phyloP scores from a whole-genome alignment of 2,888 invertebrate genomes.

The Melanostoma mellinum region DNA sequence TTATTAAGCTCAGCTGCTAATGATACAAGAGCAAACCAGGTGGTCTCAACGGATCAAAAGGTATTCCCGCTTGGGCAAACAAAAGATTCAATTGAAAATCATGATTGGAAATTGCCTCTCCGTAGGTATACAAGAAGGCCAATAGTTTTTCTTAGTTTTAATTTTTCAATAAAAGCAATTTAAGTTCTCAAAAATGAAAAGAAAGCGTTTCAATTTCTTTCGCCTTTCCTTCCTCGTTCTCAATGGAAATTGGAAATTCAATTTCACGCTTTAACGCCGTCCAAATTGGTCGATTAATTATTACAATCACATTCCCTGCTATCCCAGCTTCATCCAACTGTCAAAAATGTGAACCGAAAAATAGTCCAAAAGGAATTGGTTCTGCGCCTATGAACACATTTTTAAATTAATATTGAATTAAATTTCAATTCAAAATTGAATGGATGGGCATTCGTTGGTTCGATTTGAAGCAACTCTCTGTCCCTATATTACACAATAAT shows the following conservation, averaged over 20 bases:
- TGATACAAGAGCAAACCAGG: too few relatives aligned
- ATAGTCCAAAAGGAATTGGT: constrained; percentile 47
- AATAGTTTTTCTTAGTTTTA: neutral
- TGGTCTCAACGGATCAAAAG: too few relatives aligned
- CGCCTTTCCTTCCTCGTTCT: constrained; percentile 19
- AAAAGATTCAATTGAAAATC: too few relatives aligned
- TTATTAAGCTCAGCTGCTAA: too few relatives aligned
- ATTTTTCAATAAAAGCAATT: constrained; percentile 44
- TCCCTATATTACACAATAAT: constrained; percentile 60
- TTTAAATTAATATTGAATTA: constrained; percentile 71
- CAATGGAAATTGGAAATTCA: constrained; percentile 55
- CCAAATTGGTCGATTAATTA: constrained; percentile 71
- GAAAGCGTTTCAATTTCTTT: constrained; percentile 48
- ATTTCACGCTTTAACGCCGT: constrained; percentile 72
- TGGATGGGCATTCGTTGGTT: too few relatives aligned
- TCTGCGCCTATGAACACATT: constrained; percentile 65
- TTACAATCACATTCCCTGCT: constrained; percentile 56
- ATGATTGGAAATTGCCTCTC: too few relatives aligned
- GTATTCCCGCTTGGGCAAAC: too few relatives aligned
- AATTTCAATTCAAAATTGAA: constrained; percentile 46
- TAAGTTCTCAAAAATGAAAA: constrained; percentile 11
- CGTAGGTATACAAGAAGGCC: too few relatives aligned
- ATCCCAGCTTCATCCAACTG: constrained; percentile 43
- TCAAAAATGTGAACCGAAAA: constrained; percentile 38
- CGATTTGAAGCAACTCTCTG: constrained; percentile 22